A percentile compares a stretch with the other conserved stretches of the same genome.
These are phyloP conservation scores for Osmoderma eremita DNA, from an alignment of 2,888 invertebrate species.

Conservation along the genomic window DNA sequence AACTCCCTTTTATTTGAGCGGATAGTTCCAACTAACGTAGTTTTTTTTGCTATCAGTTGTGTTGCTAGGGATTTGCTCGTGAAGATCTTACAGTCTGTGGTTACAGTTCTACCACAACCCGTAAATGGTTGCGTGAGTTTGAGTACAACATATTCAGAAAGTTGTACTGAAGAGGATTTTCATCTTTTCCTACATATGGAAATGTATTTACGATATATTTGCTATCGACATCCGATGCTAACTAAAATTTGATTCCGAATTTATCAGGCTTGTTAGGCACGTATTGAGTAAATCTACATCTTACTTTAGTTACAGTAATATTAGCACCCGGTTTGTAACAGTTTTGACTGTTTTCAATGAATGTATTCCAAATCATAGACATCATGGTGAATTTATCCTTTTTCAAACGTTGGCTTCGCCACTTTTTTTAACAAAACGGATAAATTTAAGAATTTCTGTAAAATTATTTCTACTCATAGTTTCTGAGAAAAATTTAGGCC, in stretches of 20 bases:
- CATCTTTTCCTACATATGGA: not conserved
- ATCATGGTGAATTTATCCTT: no score
- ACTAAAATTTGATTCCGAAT: not conserved
- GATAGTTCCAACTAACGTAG: not conserved
- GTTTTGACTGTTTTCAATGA: no score
- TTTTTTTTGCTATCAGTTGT: not conserved
- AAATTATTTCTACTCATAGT: no score
- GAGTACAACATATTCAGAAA: not conserved
- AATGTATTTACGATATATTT: not conserved
- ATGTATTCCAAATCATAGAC: no score
- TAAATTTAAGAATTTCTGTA: no score
- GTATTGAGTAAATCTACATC: slow-evolving; percentile 4
- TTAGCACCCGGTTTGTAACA: no score
- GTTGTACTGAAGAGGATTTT: not conserved
- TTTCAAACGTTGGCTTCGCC: no score
- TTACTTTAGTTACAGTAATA: not conserved
- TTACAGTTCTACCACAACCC: not conserved
- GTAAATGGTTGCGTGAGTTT: not conserved
- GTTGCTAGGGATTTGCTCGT: not conserved
- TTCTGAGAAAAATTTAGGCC: no score
- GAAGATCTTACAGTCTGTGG: not conserved
- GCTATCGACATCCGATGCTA: not conserved
- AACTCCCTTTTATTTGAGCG: slow-evolving; percentile 3
- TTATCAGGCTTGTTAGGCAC: not conserved
- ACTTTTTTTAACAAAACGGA: no score